Base-by-base conservation (phyloP, 2,113 vertebrate genomes). In the Chloropsis hardwickii region DNA sequence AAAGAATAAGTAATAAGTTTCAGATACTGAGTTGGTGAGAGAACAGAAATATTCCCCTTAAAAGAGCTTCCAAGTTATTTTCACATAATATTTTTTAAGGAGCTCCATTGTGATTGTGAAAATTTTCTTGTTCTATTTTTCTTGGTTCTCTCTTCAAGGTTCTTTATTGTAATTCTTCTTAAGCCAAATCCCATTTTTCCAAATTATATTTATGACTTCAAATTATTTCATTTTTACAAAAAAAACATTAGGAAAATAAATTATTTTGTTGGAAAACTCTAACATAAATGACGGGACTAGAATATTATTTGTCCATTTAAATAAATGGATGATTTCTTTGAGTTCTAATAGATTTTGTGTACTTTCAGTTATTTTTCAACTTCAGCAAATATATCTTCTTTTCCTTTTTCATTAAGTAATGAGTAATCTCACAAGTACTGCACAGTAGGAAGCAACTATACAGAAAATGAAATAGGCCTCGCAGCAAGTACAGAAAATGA, bases 341-440 rank as follows among this genome's bases (percentile, higher is more conserved):
- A 56, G 20, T 56, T 91, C 42, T 84, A 79, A 81, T 51, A 81
- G 53, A 72, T 79, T 88, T 96, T 82, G 45, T 69, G 48, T 47
- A n/a, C n/a, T 76, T 33, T 6, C 25, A 40, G 48, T 29, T 96
- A 7, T 35, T 94, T 88, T 83, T 58, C 24, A 85, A 6, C 35
- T 28, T 58, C 65, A 89, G 35, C 18, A 93, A 73, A 66, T n/a
- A 57, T 4, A 56, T 70, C 12, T 64, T 19, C 7, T 90, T 92
- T 65, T 89, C 22, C 64, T 84, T 89, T 83, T 78, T 61, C 5
- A 17, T 42, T 86, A 77, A 87, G 66, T 61, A 89, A 74, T 16
- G 5, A 83, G 53, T 58, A 94, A 85, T n/a, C 22, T 74, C 62
- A 37, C 11, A 60, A 44, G n/a, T 31, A 80, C 72, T 37, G 12